Base-by-base conservation (phyloP, 2,888 invertebrate species). In the Leptinotarsa tumamoca region DNA sequence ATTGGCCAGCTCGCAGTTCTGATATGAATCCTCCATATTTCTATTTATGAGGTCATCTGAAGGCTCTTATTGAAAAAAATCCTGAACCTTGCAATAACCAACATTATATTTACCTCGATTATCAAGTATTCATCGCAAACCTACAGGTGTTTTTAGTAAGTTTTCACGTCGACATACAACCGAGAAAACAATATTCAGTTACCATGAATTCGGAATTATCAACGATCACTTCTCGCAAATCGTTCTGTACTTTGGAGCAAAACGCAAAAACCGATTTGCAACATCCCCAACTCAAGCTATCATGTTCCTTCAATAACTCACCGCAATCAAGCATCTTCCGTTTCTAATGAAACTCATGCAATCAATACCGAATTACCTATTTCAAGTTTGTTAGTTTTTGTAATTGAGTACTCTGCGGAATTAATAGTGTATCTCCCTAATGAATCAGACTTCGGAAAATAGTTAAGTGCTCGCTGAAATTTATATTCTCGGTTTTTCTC, bases 391-490 rank as follows among this genome's bases (percentile, higher is more conserved):
- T 69, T 63, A 21, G 68, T 69, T 69, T 68, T 50, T 33, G 76
- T 66, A 69, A 76, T 76, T 70, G 67, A 67, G 56, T 21, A 71
- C 68, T 61, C 14, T 56, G 10, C 49, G 56, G 72, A 75, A 71
- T 72, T 72, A 75, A 75, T 72, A 69, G 75, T 68, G 72, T 72
- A 70, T 75, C 72, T 68, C 66, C 66, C 63, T 75, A 75, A 69
- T 69, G 69, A 75, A 72, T 66, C 66, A 63, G 33, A 17, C 52
- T 23, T 50, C 56, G 68, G 71, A 73, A 68, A 76, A 78, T 72
- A 73, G 63, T 74, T 68, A 72, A 77, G 75, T 77, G 77, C 71
- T 74, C 70, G 76, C 76, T 77, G 77, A 74, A 76, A 77, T 79
- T 72, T 77, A 77, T 77, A 74, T 79, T 76, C 75, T 70, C 63